Evolutionary conservation across 2,113 vertebrate species (phyloP).

Genomic region (Kobus ellipsiprymnus): DNA sequence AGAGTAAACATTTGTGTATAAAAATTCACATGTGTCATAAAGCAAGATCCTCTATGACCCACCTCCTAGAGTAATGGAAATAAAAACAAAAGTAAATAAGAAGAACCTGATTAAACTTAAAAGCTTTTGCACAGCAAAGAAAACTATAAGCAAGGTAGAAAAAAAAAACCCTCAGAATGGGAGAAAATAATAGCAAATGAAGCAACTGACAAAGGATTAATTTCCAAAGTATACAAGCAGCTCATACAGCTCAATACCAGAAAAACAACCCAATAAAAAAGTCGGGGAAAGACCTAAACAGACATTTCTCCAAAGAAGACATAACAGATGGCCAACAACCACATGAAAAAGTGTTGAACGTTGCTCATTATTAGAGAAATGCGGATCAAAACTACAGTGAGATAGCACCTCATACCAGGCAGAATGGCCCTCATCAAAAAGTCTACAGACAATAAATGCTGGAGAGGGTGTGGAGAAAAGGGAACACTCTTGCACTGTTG

Average conservation of each 20-base stretch:
- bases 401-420: not conserved
- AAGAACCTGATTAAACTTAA: not conserved
- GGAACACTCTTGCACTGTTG: not conserved
- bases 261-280: not conserved
- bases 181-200: not conserved
- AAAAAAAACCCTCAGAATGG: not conserved
- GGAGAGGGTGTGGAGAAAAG: not conserved
- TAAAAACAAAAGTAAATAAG: not conserved
- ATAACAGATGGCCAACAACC: not conserved
- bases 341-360: not conserved
- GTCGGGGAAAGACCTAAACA: not conserved
- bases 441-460: not conserved
- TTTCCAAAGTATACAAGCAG: not conserved
- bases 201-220: not conserved
- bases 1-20: not conserved
- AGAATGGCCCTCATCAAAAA: not conserved
- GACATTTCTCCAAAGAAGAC: not conserved
- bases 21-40: not conserved
- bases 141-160: not conserved
- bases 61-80: not conserved
- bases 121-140: not conserved
- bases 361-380: not conserved
- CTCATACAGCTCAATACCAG: not conserved
- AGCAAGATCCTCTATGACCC: not conserved
- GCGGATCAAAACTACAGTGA: not conserved